These are phyloP conservation scores for Pipa parva DNA, from an alignment of 2,113 vertebrate species.

Conservation along the genomic window DNA sequence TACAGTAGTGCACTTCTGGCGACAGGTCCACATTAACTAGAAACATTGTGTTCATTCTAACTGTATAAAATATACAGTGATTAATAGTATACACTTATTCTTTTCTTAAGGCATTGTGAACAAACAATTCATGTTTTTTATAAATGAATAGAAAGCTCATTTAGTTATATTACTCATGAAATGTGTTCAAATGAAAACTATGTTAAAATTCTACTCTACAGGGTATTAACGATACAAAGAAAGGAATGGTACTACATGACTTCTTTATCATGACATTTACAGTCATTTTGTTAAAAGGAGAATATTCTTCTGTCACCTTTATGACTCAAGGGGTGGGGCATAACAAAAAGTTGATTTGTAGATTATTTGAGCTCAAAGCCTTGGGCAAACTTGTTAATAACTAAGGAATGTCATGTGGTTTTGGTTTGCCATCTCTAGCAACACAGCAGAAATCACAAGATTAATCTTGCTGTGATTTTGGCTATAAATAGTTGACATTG, in stretches of 20 bases:
- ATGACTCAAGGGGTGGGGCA: conserved; percentile 35
- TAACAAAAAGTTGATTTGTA: conserved; percentile 42
- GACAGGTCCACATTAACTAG: too few species aligned
- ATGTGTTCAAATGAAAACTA: not conserved
- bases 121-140: not conserved
- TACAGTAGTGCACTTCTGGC: too few species aligned
- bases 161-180: not conserved
- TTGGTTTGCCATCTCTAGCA: conserved; percentile 53
- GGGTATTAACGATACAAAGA: not conserved
- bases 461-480: too few species aligned
- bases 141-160: not conserved
- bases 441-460: conserved; percentile 34
- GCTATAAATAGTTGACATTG: too few species aligned
- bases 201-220: not conserved
- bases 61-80: too few species aligned
- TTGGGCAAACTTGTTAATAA: conserved; percentile 51
- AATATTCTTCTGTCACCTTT: not conserved
- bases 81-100: not conserved
- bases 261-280: not conserved
- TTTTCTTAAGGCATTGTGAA: not conserved
- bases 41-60: not conserved
- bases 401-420: conserved; percentile 51
- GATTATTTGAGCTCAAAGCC: conserved; percentile 53
- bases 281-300: not conserved
- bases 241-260: not conserved